Conservation (phyloP, 2,113 vertebrate genomes). For the Hydrochoerus hydrochaeris region DNA sequence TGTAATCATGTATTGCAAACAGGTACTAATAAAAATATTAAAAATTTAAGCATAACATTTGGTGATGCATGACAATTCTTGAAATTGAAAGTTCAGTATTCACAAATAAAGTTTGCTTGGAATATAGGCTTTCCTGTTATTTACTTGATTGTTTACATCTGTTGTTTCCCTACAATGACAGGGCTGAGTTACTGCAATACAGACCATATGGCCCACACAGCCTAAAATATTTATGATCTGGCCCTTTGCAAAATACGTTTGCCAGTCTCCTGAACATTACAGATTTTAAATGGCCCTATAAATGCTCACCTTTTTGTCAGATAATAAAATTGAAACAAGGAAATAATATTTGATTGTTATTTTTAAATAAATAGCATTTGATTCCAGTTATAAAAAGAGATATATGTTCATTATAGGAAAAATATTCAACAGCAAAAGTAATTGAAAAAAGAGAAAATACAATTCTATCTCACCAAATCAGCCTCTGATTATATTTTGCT, state of each 20-base stretch:
- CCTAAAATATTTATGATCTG: not conserved
- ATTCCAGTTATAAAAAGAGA: not conserved
- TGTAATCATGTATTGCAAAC: not conserved
- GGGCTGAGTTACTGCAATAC: not conserved
- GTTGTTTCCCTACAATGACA: not conserved
- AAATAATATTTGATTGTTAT: not conserved
- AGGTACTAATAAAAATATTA: not conserved
- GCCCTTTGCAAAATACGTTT: not conserved
- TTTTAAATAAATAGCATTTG: constrained; percentile 34
- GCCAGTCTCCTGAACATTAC: not conserved
- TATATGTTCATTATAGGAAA: not conserved
- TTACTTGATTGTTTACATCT: not conserved
- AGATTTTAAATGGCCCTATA: not conserved
- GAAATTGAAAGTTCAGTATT: not conserved
- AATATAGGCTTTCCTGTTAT: not conserved
- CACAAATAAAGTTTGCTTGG: not conserved
- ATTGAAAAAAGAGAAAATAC: not conserved
- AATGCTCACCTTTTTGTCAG: not conserved
- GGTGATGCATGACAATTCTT: not conserved
- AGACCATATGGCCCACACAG: not conserved
- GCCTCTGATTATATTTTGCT: not conserved
- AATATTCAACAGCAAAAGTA: not conserved
- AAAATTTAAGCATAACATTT: not conserved
- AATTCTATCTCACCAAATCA: not conserved
- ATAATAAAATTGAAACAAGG: not conserved